phyloP scores from a whole-genome alignment of 2,888 invertebrate genomes.

The Tenthredo mesomela region DNA sequence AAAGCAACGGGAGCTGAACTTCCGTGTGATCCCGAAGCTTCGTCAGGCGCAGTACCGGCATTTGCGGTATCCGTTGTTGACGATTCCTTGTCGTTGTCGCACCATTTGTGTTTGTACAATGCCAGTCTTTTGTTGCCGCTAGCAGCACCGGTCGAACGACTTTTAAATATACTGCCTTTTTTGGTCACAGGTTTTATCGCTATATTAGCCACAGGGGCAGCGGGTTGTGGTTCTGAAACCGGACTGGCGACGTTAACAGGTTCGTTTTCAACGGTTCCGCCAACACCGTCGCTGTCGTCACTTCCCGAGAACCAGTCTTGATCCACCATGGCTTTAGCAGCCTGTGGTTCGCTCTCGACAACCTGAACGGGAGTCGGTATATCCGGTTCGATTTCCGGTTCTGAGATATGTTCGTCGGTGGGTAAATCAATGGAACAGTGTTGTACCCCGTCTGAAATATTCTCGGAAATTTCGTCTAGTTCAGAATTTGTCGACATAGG shows the following conservation, averaged over 20 bases:
- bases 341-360: slow-evolving; percentile 64
- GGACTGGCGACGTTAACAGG: slow-evolving; percentile 79
- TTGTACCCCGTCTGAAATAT: slow-evolving; percentile 64
- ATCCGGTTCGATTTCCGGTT: slow-evolving; percentile 57
- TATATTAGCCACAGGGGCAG: slow-evolving; percentile 59
- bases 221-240: slow-evolving; percentile 71
- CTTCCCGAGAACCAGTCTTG: slow-evolving; percentile 77
- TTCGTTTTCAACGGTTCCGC: slow-evolving; percentile 78
- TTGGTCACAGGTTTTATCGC: slow-evolving; percentile 78
- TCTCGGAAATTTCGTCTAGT: slow-evolving; percentile 57
- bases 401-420: slow-evolving; percentile 60
- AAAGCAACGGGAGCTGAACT: slow-evolving; percentile 66
- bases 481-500: slow-evolving; percentile 43
- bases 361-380: slow-evolving; percentile 55
- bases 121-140: slow-evolving; percentile 87
- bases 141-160: slow-evolving; percentile 85
- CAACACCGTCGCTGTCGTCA: slow-evolving; percentile 77
- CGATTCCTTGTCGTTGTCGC: slow-evolving; percentile 84
- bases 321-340: slow-evolving; percentile 72
- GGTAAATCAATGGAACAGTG: slow-evolving; percentile 69
- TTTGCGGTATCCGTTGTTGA: slow-evolving; percentile 64
- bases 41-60: slow-evolving; percentile 63
- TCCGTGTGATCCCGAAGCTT: slow-evolving; percentile 68
- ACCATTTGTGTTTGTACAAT: slow-evolving; percentile 94
- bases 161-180: slow-evolving; percentile 95